phyloP scores from a whole-genome alignment of 2,888 invertebrate genomes.

The Hoplodrina blanda region DNA sequence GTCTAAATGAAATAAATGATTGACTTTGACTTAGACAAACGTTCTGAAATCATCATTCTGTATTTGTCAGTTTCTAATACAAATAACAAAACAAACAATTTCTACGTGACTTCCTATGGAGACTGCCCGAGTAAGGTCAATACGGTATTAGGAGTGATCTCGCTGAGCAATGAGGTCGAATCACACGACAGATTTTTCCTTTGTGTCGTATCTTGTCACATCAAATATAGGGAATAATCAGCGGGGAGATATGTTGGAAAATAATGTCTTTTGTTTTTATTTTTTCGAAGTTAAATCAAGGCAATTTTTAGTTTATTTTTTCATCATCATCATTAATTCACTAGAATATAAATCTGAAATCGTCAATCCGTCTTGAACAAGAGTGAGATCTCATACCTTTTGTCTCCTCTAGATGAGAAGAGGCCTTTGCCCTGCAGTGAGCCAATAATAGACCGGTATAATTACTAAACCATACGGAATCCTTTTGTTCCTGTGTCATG shows the following conservation, averaged over 20 bases:
- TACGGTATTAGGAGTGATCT: slow-evolving; percentile 45
- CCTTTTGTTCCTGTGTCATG: background rate
- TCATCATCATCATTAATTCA: too few species aligned
- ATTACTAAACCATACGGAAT: background rate
- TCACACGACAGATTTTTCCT: slow-evolving; percentile 10
- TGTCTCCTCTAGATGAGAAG: background rate
- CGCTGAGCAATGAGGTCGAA: slow-evolving; percentile 31
- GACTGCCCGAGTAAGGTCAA: slow-evolving; percentile 57
- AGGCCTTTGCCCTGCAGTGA: too few species aligned
- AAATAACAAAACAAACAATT: slow-evolving; percentile 40
- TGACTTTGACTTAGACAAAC: too few species aligned
- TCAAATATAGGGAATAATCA: slow-evolving; percentile 14
- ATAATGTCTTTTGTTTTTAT: background rate
- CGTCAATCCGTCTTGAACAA: too few species aligned
- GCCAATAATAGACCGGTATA: background rate
- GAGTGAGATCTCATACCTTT: too few species aligned
- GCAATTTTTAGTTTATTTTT: background rate
- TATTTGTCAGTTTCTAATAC: background rate
- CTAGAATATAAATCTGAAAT: too few species aligned
- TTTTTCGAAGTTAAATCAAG: background rate
- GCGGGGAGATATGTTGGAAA: background rate
- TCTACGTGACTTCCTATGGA: slow-evolving; percentile 60
- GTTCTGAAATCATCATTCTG: background rate
- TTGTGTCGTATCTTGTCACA: slow-evolving; percentile 3
- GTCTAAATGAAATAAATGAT: too few species aligned